These are phyloP conservation scores for Odontamblyopus rebecca DNA, from an alignment of 2,797 vertebrate species.

Conservation along the genomic window DNA sequence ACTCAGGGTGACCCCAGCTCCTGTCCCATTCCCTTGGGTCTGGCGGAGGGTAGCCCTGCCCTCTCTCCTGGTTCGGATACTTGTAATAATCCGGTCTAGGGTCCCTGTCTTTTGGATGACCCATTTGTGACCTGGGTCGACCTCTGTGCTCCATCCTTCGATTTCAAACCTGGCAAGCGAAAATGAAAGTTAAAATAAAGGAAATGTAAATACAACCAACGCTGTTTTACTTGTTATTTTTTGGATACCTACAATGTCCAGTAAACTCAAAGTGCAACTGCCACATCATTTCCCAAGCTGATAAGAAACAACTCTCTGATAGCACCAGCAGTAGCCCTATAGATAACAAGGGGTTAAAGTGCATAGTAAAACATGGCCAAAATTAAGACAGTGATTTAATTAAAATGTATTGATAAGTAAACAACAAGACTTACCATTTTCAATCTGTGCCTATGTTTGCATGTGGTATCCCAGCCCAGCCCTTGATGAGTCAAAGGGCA, in stretches of 20 bases:
- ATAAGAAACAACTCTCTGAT: slow-evolving; percentile 37
- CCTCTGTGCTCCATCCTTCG: slow-evolving; percentile 68
- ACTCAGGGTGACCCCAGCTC: slow-evolving; percentile 51
- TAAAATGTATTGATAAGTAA: not conserved
- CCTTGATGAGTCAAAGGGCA: slow-evolving; percentile 1
- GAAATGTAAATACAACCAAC: not conserved
- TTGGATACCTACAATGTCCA: slow-evolving; percentile 29
- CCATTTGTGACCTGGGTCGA: slow-evolving; percentile 37
- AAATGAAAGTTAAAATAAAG: not conserved
- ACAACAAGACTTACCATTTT: not conserved
- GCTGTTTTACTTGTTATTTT: not conserved
- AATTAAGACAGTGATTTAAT: not conserved
- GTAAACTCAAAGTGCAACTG: slow-evolving; percentile 68
- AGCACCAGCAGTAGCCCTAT: not conserved
- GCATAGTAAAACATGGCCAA: slow-evolving; percentile 24
- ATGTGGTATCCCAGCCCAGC: slow-evolving; percentile 11
- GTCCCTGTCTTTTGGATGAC: slow-evolving; percentile 42
- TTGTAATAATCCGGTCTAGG: slow-evolving; percentile 50
- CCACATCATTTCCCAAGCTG: slow-evolving; percentile 69
- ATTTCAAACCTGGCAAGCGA: slow-evolving; percentile 1
- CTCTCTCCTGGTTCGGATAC: slow-evolving; percentile 41
- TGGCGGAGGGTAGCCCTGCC: slow-evolving; percentile 30
- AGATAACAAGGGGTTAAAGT: slow-evolving; percentile 64
- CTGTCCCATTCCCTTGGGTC: slow-evolving; percentile 56
- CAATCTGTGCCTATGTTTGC: slow-evolving; percentile 7